These are phyloP conservation scores for Myioborus melanocephalus DNA, from an alignment of 2,797 vertebrate species.

Conservation along the genomic window DNA sequence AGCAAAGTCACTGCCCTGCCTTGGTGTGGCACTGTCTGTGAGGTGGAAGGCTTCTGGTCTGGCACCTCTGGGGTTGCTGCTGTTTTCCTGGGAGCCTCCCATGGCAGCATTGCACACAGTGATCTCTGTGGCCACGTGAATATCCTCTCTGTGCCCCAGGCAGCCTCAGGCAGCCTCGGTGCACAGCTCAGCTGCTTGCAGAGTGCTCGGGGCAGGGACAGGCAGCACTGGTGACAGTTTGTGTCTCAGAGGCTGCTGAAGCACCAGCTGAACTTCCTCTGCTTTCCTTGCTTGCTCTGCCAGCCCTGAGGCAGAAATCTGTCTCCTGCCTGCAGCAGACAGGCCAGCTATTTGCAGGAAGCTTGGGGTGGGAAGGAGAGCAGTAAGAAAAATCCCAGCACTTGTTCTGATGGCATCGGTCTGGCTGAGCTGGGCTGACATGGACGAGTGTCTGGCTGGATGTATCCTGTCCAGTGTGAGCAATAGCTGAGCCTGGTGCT, in stretches of 20 bases:
- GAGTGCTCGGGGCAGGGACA: not conserved
- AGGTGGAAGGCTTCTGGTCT: not conserved
- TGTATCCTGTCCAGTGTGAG: not conserved
- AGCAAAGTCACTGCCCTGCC: not conserved
- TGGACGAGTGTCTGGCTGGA: rapidly evolving
- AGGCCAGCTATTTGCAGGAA: not conserved
- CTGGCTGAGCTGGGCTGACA: not conserved
- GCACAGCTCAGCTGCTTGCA: not conserved
- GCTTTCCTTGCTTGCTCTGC: not conserved
- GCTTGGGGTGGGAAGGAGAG: not conserved
- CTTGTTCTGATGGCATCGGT: not conserved
- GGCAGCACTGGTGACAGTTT: not conserved
- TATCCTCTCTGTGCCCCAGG: not conserved
- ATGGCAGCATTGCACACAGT: rapidly evolving
- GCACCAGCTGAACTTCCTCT: not conserved
- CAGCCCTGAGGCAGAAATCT: not conserved
- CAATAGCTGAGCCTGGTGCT: not conserved
- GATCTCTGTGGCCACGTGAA: not conserved
- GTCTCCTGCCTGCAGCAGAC: not conserved
- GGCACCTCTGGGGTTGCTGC: not conserved
- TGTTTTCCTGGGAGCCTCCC: not conserved
- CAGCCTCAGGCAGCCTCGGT: not conserved
- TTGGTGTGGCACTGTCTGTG: not conserved
- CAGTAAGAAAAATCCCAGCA: not conserved
- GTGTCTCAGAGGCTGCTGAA: not conserved